A percentile compares a stretch with the other conserved stretches of the same genome.
phyloP scores from a whole-genome alignment of 2,888 invertebrate genomes.

The Poecilus cupreus region DNA sequence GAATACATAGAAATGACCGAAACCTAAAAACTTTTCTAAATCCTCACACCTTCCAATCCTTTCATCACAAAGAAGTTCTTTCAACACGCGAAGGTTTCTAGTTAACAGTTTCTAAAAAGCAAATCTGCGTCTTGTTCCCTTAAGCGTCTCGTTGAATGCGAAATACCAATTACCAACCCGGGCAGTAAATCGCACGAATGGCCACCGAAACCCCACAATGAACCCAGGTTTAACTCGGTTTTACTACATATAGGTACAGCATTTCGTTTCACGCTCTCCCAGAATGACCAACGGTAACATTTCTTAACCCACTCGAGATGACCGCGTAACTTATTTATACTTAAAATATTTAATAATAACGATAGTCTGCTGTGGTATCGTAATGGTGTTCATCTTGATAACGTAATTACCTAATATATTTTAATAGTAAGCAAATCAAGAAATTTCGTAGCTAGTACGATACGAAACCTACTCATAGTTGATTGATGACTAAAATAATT shows the following conservation, averaged over 20 bases:
- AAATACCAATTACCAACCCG: constrained; percentile 37
- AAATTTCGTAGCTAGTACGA: too few species aligned
- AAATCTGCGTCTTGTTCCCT: background rate
- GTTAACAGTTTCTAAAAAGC: background rate
- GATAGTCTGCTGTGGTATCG: too few species aligned
- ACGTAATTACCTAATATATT: too few species aligned
- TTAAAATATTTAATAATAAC: too few species aligned
- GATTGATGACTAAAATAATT: too few species aligned
- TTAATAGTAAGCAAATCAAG: too few species aligned
- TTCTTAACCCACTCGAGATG: too few species aligned
- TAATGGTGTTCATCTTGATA: too few species aligned
- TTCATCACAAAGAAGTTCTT: background rate
- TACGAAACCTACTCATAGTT: too few species aligned
- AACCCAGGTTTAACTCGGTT: background rate
- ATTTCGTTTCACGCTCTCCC: background rate
- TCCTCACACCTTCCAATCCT: background rate
- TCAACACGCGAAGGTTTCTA: background rate
- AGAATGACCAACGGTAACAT: too few species aligned
- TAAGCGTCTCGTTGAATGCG: background rate
- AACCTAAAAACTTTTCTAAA: background rate
- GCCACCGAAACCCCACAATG: background rate
- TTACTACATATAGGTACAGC: background rate
- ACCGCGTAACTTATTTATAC: too few species aligned
- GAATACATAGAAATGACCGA: too few species aligned
- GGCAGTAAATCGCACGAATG: constrained; percentile 28